Percentiles rank a stretch among this genome's conserved stretches.
Conservation (phyloP, 2,797 vertebrate genomes). For the Xenentodon cancila region DNA sequence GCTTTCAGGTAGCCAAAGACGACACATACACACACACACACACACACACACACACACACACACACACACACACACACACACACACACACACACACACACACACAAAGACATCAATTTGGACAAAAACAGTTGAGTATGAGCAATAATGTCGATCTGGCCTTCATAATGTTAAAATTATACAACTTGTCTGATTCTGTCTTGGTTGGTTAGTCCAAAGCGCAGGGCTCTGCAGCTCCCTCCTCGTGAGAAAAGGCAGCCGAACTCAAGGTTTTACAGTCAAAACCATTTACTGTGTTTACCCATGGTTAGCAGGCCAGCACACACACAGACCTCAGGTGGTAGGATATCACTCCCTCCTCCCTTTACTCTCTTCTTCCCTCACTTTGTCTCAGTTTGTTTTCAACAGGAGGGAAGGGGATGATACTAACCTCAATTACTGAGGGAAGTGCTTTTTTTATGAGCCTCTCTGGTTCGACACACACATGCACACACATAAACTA, state of each 20-base stretch:
- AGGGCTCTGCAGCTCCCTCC: slow-evolving; percentile 46
- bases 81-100: too few species aligned
- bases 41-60: too few species aligned
- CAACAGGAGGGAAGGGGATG: slow-evolving; percentile 64
- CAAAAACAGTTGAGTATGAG: background rate
- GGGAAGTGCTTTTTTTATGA: slow-evolving; percentile 82
- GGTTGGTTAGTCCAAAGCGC: slow-evolving; percentile 3
- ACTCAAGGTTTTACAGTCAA: slow-evolving; percentile 67
- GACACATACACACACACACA: too few species aligned
- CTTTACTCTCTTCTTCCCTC: slow-evolving; percentile 22
- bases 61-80: too few species aligned
- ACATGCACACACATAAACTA: slow-evolving; percentile 49
- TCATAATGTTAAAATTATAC: slow-evolving; percentile 28
- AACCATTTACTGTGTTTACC: slow-evolving; percentile 73
- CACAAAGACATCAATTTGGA: background rate
- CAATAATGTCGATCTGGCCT: slow-evolving; percentile 6
- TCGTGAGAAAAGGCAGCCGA: slow-evolving; percentile 68
- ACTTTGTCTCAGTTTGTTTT: slow-evolving; percentile 69
- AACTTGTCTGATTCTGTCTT: slow-evolving; percentile 13
- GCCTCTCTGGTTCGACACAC: slow-evolving; percentile 48
- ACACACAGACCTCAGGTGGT: slow-evolving; percentile 68
- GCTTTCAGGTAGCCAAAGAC: too few species aligned
- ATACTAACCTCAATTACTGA: slow-evolving; percentile 76
- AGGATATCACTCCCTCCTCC: slow-evolving; percentile 44
- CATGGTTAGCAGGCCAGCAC: slow-evolving; percentile 63